Evolutionary conservation across 2,113 vertebrate genomes (phyloP).

Genomic region (Hyaena hyaena): DNA sequence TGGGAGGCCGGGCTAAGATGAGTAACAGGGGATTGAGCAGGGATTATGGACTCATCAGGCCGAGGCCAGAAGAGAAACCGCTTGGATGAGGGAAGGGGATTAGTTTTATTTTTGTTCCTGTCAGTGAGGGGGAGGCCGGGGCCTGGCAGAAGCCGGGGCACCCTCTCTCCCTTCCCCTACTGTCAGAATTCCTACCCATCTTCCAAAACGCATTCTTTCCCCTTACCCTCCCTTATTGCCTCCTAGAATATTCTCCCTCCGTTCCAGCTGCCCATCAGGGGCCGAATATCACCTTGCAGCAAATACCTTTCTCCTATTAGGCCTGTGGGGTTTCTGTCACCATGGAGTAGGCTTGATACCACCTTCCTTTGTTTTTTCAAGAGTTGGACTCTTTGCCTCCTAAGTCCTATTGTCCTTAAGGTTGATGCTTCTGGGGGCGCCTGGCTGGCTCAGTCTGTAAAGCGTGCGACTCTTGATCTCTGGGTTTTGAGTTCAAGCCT

Average conservation of each 20-base stretch:
- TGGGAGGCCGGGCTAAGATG: not conserved
- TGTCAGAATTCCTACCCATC: not conserved
- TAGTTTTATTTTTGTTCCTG: conserved; percentile 88
- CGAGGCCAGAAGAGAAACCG: conserved; percentile 76
- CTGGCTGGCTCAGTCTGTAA: not conserved
- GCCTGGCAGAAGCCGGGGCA: not conserved
- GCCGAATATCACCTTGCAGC: not conserved
- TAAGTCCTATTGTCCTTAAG: not conserved
- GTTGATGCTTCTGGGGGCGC: not conserved
- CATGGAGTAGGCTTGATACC: not conserved
- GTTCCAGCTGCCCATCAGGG: not conserved
- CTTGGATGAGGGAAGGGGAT: conserved; percentile 78
- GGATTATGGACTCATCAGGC: conserved; percentile 82
- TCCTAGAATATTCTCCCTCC: not conserved
- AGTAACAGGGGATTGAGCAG: conserved; percentile 80
- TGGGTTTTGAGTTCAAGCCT: not conserved
- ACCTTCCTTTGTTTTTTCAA: not conserved
- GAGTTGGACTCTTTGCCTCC: not conserved
- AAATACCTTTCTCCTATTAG: not conserved
- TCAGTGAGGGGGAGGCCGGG: not conserved
- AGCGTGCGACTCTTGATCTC: not conserved
- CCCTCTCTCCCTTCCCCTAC: not conserved
- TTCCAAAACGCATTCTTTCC: not conserved
- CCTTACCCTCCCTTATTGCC: no score
- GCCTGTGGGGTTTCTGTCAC: not conserved